Percentiles rank a stretch among this genome's conserved stretches.
phyloP scores from a whole-genome alignment of 2,797 vertebrate genomes.

The Toxotes lorentzi region DNA sequence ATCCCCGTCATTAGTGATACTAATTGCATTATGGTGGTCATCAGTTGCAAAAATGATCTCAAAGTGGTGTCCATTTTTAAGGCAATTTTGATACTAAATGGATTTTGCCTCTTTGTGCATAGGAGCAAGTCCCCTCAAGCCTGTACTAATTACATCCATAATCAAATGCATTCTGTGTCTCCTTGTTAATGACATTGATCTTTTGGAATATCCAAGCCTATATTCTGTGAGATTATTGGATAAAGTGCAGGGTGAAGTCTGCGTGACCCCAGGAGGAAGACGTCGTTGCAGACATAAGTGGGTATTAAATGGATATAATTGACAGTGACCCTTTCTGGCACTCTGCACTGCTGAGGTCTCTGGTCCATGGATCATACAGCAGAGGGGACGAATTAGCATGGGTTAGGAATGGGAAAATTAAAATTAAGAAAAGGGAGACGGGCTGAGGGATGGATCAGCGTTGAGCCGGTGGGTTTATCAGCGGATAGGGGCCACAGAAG shows the following conservation, averaged over 20 bases:
- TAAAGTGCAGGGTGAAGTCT: slow-evolving; percentile 86
- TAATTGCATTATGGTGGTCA: slow-evolving; percentile 81
- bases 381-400: slow-evolving; percentile 82
- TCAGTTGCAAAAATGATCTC: slow-evolving; percentile 84
- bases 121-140: slow-evolving; percentile 76
- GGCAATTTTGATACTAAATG: slow-evolving; percentile 85
- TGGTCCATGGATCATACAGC: slow-evolving; percentile 83
- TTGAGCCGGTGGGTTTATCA: slow-evolving; percentile 76
- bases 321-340: slow-evolving; percentile 89
- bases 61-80: slow-evolving; percentile 82
- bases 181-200: slow-evolving; percentile 89
- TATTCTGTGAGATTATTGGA: slow-evolving; percentile 90
- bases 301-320: slow-evolving; percentile 92
- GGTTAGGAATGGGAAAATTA: slow-evolving; percentile 79
- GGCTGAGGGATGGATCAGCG: slow-evolving; percentile 72
- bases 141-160: slow-evolving; percentile 87
- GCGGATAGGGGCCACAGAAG: slow-evolving; percentile 69
- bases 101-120: slow-evolving; percentile 81
- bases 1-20: slow-evolving; percentile 79
- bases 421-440: slow-evolving; percentile 75
- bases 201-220: slow-evolving; percentile 86
- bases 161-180: slow-evolving; percentile 86
- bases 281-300: slow-evolving; percentile 87
- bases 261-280: slow-evolving; percentile 85
- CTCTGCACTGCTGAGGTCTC: slow-evolving; percentile 73